Evolutionary conservation across 1,140 invertebrate species (phyloP).

Genomic region (Dysdera silvatica): DNA sequence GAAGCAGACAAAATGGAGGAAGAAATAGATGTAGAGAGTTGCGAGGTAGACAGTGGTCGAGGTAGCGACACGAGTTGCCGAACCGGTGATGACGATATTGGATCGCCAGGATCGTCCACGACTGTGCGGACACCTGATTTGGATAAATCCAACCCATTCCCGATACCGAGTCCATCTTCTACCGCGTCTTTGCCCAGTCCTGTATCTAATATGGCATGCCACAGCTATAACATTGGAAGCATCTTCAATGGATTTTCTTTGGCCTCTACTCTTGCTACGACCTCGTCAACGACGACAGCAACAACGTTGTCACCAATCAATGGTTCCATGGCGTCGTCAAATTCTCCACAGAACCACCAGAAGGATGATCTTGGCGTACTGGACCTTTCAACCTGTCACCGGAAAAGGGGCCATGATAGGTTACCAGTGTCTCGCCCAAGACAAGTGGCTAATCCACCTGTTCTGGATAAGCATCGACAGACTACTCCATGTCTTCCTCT

Average conservation of each 20-base stretch:
- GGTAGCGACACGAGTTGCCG: constrained; percentile 21
- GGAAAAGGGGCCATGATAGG: constrained; percentile 5
- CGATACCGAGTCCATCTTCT: background rate
- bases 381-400: constrained; percentile 10
- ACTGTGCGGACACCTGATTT: constrained; percentile 11
- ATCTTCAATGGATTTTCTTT: background rate
- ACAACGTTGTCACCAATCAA: background rate
- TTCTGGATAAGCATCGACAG: constrained; percentile 25
- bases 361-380: constrained; percentile 3
- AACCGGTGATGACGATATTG: constrained; percentile 22
- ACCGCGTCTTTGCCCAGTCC: background rate
- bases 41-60: constrained; percentile 16
- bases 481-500: background rate
- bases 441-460: constrained; percentile 25
- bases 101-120: constrained; percentile 20
- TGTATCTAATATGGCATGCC: too few relatives aligned
- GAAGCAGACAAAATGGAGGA: constrained; percentile 14
- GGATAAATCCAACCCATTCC: background rate
- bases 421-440: constrained; percentile 7
- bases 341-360: background rate
- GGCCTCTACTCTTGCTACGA: background rate
- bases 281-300: background rate
- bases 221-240: too few relatives aligned
- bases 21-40: constrained; percentile 21
- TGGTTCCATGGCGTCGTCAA: too few relatives aligned